phyloP scores from a whole-genome alignment of 2,113 vertebrate species.

The Mustela nigripes region DNA sequence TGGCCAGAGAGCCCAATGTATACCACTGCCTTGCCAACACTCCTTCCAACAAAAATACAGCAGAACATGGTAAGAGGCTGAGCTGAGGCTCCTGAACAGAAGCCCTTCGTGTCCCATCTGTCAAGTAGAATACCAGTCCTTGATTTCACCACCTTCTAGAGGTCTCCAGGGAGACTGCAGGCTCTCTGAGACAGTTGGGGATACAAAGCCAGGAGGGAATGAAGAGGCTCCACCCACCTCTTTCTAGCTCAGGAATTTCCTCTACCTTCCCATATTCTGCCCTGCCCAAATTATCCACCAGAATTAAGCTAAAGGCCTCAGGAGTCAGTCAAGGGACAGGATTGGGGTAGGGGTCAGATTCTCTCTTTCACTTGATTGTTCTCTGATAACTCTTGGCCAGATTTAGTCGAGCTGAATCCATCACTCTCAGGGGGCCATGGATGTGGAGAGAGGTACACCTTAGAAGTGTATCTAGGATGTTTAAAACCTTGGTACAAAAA shows the following conservation, averaged over 20 bases:
- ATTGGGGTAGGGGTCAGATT: not conserved
- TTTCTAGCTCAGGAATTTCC: not conserved
- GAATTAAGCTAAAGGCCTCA: not conserved
- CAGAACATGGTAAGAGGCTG: not conserved
- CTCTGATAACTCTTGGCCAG: conserved; percentile 33
- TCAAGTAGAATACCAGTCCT: not conserved
- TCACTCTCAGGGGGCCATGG: not conserved
- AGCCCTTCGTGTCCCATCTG: not conserved
- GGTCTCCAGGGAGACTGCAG: not conserved
- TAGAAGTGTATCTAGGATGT: not conserved
- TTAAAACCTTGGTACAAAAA: not conserved
- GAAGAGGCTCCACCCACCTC: not conserved
- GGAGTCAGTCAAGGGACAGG: not conserved
- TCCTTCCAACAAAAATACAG: not conserved
- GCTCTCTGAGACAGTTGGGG: not conserved
- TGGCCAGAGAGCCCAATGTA: not conserved
- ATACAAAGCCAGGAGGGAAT: not conserved
- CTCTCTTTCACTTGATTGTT: conserved; percentile 46
- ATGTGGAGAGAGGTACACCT: not conserved
- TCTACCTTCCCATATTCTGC: not conserved
- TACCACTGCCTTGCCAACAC: not conserved
- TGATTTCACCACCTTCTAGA: not conserved
- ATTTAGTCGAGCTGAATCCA: not conserved
- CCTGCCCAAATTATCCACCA: conserved; percentile 4
- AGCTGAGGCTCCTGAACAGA: not conserved